Percentiles rank a stretch among this genome's conserved stretches.
These are phyloP conservation scores for Agrochola circellaris DNA, from an alignment of 2,888 invertebrate species.

Conservation along the genomic window DNA sequence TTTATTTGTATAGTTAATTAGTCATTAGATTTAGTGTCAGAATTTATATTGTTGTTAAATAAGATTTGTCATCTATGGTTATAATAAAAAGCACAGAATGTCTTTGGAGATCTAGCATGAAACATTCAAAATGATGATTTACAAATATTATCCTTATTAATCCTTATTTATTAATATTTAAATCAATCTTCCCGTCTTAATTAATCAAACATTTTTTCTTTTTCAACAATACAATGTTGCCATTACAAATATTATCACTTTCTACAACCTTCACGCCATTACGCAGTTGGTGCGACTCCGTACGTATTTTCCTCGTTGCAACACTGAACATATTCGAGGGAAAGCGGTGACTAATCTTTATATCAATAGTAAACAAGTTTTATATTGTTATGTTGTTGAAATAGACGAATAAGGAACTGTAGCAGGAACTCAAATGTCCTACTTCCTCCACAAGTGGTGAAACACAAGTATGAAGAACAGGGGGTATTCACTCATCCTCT, in stretches of 20 bases:
- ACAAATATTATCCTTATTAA: too few relatives aligned
- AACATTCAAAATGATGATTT: too few relatives aligned
- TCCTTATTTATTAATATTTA: too few relatives aligned
- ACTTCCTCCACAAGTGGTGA: background rate
- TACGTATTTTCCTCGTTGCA: constrained; percentile 74
- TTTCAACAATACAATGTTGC: constrained; percentile 25
- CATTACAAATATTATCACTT: constrained; percentile 59
- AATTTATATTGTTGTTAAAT: too few relatives aligned
- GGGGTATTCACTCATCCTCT: too few relatives aligned
- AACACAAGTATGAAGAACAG: too few relatives aligned
- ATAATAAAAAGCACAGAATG: too few relatives aligned
- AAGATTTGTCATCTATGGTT: too few relatives aligned
- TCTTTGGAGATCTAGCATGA: too few relatives aligned
- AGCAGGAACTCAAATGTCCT: background rate
- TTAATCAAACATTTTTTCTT: background rate
- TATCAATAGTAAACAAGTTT: constrained; percentile 45
- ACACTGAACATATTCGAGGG: constrained; percentile 70
- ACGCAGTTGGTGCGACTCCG: constrained; percentile 45
- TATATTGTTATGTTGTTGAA: constrained; percentile 16
- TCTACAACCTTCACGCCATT: constrained; percentile 49
- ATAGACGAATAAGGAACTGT: constrained; percentile 1
- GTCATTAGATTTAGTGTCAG: too few relatives aligned
- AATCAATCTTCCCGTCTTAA: background rate
- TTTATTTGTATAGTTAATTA: too few relatives aligned
- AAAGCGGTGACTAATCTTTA: constrained; percentile 70